Evolutionary conservation across 1,140 invertebrate genomes (phyloP), one percentile per base, ranked within the genome.

Genomic region (Eupristina koningsbergeri): DNA sequence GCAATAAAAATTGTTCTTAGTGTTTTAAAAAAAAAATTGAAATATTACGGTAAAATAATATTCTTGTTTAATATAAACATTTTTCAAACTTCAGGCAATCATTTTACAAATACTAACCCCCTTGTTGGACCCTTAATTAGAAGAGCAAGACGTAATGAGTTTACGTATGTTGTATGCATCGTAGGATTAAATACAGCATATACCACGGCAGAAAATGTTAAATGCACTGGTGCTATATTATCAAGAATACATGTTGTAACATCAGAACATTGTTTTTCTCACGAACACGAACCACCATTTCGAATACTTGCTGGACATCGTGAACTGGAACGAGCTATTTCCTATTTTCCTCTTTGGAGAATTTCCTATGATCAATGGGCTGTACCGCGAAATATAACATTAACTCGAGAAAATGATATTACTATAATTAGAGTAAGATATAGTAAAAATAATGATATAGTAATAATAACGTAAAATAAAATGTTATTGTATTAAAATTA

Each of bases 291-390:
- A 2, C 36, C 5, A 11, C 36, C 36, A 13, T 0, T 17, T n/a
- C 3, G 13, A 41, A 34, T 45, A 45, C 41, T 71, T 71, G 39
- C 39, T 41, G 67, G 39, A n/a, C 41, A 36, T 9, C 0, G 1
- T 71, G n/a, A n/a, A n/a, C 6, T 71, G n/a, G 8, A 26, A 11
- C 0, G 9, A 9, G 29, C 34, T 71, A 19, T 2, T 19, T 6
- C 19, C 8, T 71, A 26, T 71, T 41, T n/a, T n/a, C 36, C 36
- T 8, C 7, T 41, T 11, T 71, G 36, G 22, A 8, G 26, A n/a
- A 39, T 26, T n/a, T 8, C 67, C n/a, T 71, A 71, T n/a, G 67
- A 71, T 8, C 67, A 71, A 41, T 71, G 67, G 67, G 67, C 67
- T 41, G 39, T 22, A 31, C 2, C 34, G 22, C 29, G 39, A 9